Evolutionary conservation across 1,140 invertebrate genomes (phyloP).

Genomic region (Apis florea): DNA sequence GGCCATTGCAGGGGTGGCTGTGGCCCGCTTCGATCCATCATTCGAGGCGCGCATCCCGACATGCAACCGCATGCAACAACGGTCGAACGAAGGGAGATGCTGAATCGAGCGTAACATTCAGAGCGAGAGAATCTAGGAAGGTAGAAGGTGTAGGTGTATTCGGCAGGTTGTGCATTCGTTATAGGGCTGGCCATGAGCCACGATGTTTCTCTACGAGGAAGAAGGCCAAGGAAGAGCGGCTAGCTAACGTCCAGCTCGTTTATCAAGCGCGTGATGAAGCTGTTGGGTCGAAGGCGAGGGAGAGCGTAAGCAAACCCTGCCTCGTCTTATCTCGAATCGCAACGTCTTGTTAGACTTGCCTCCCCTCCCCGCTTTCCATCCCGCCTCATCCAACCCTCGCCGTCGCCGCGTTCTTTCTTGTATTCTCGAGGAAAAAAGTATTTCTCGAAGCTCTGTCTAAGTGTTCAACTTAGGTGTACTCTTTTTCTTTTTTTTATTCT

Average conservation of each 20-base stretch:
- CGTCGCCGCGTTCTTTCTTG: slow-evolving; percentile 18
- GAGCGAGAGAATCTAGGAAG: slow-evolving; percentile 3
- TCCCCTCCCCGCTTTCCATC: not conserved
- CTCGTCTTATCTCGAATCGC: slow-evolving; percentile 63
- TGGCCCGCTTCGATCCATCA: slow-evolving; percentile 55
- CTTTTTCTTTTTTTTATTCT: not conserved
- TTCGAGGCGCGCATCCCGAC: slow-evolving; percentile 55
- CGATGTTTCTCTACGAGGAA: slow-evolving; percentile 34
- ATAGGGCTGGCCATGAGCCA: slow-evolving; percentile 36
- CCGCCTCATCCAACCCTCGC: not conserved
- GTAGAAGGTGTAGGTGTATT: not conserved
- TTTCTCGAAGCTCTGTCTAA: slow-evolving; percentile 22
- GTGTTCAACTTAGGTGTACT: too few relatives aligned
- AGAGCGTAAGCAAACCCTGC: slow-evolving; percentile 60
- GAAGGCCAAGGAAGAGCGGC: slow-evolving; percentile 37
- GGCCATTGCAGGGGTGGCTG: slow-evolving; percentile 33
- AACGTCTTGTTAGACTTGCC: slow-evolving; percentile 61
- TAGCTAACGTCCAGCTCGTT: slow-evolving; percentile 63
- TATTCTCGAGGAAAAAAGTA: slow-evolving; percentile 28
- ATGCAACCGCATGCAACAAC: slow-evolving; percentile 45
- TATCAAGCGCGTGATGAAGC: slow-evolving; percentile 72
- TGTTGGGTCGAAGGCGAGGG: slow-evolving; percentile 61
- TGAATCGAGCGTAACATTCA: slow-evolving; percentile 40
- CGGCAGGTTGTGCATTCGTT: too few relatives aligned
- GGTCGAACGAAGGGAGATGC: slow-evolving; percentile 35